Evolutionary conservation across 2,113 vertebrate genomes (phyloP).

Genomic region (Mustela lutreola): DNA sequence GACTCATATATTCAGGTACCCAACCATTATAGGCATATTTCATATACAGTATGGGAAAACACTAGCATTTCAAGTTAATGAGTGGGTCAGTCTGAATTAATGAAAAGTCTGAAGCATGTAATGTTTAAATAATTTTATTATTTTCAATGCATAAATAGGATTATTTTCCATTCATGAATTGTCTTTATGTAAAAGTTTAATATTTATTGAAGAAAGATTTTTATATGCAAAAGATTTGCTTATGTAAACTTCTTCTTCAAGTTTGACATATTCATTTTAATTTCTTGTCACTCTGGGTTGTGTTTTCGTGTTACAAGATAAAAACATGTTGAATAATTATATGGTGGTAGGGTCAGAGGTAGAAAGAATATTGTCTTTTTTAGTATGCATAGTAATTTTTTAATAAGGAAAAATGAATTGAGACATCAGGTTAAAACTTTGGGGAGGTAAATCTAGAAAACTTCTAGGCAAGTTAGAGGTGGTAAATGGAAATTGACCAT

Average conservation of each 20-base stretch:
- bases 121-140: slow-evolving; percentile 44
- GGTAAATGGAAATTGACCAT: slow-evolving; percentile 40
- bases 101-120: slow-evolving; percentile 1
- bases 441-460: slow-evolving; percentile 41
- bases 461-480: neutral
- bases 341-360: neutral
- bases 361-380: slow-evolving; percentile 26
- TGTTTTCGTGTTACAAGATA: slow-evolving; percentile 40
- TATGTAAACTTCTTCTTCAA: neutral
- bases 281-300: neutral
- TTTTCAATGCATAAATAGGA: neutral
- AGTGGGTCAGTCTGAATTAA: slow-evolving; percentile 35
- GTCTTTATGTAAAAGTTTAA: slow-evolving; percentile 28
- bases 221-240: neutral
- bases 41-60: neutral
- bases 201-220: slow-evolving; percentile 29
- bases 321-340: slow-evolving; percentile 5
- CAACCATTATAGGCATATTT: neutral
- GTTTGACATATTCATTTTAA: slow-evolving; percentile 26
- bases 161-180: neutral
- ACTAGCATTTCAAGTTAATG: neutral
- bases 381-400: slow-evolving; percentile 45
- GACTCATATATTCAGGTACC: neutral
- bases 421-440: slow-evolving; percentile 42
- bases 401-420: slow-evolving; percentile 49